Conservation (phyloP, 2,113 vertebrate species). For the Canis aureus region DNA sequence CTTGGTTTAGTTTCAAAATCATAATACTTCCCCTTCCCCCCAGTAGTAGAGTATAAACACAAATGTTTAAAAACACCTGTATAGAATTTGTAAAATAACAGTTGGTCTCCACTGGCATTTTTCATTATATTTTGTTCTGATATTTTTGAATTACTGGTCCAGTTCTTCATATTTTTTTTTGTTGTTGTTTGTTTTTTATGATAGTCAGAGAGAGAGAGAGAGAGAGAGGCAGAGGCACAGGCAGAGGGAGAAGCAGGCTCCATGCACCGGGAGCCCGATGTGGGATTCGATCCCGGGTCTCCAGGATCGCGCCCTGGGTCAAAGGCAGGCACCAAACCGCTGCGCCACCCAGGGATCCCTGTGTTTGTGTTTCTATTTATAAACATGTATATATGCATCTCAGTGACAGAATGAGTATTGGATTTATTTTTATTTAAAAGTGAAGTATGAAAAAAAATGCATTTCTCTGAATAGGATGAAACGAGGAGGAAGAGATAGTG, state of each 20-base stretch:
- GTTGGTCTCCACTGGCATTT: slow-evolving; percentile 39
- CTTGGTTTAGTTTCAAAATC: slow-evolving; percentile 46
- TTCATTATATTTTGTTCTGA: slow-evolving; percentile 46
- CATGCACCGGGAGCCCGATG: too few relatives aligned
- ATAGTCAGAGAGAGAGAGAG: too few relatives aligned
- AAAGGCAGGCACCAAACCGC: too few relatives aligned
- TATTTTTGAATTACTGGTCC: slow-evolving; percentile 24
- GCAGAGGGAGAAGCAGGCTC: too few relatives aligned
- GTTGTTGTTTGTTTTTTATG: too few relatives aligned
- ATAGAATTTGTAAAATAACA: background rate
- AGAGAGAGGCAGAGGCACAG: too few relatives aligned
- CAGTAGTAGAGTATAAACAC: background rate
- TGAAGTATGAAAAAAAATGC: slow-evolving; percentile 37
- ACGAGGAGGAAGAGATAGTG: slow-evolving; percentile 90
- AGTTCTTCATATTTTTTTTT: background rate
- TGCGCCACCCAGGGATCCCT: too few relatives aligned
- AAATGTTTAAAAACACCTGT: slow-evolving; percentile 43
- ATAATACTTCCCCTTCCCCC: background rate
- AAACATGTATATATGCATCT: background rate
- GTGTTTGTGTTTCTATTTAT: background rate
- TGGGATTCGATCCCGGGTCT: too few relatives aligned
- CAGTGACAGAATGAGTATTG: slow-evolving; percentile 29
- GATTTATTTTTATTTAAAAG: slow-evolving; percentile 35
- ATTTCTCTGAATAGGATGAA: slow-evolving; percentile 92
- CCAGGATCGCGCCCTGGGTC: too few relatives aligned